Evolutionary conservation across 1,140 invertebrate genomes (phyloP), one percentile per base, ranked within the genome.

Genomic region (Euwallacea fornicatus): DNA sequence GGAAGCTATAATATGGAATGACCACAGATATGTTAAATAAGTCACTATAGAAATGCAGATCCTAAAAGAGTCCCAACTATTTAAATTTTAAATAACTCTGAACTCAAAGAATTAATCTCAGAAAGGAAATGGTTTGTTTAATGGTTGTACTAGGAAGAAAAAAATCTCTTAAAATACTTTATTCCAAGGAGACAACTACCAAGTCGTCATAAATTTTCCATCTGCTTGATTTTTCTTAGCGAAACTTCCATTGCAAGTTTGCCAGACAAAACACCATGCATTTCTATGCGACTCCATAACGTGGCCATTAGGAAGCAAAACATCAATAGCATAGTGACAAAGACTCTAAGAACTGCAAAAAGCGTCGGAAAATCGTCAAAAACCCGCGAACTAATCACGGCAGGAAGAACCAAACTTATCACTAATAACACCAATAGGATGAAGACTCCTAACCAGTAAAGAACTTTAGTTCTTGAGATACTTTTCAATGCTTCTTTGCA

Each of bases 281-380:
- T 85, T 80, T 94, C 92, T 66, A 92, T 89, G 69, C 84, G 86
- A 80, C 92, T 91, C 92, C 92, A 93, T 74, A 93, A 78, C 13
- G 89, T 85, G 61, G 87, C 89, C 91, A 94, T 93, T 70, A 92
- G 86, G 43, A 92, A 72, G 68, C 85, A 85, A 79, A 92, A 93
- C 66, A 89, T 84, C 66, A 90, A 84, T 54, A 90, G 76, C 13
- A 85, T 84, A 11, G 88, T 88, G 47, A 91, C 78, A 43, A 91
- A 74, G 56, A 91, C 81, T 76, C 88, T 86, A 3, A 83, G 66
- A 70, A 87, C 75, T 73, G 87, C 83, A 61, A 85, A 79, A 7
- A 83, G 74, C 46, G 85, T 83, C n/a, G 78, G 81, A 56, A 83
- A 76, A 67, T 82, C 46, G 33, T 67, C 58, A 41, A 67, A 21